Evolutionary conservation across 2,113 vertebrate genomes (phyloP), one percentile per base, ranked within the genome.

Genomic region (Pterocles gutturalis): DNA sequence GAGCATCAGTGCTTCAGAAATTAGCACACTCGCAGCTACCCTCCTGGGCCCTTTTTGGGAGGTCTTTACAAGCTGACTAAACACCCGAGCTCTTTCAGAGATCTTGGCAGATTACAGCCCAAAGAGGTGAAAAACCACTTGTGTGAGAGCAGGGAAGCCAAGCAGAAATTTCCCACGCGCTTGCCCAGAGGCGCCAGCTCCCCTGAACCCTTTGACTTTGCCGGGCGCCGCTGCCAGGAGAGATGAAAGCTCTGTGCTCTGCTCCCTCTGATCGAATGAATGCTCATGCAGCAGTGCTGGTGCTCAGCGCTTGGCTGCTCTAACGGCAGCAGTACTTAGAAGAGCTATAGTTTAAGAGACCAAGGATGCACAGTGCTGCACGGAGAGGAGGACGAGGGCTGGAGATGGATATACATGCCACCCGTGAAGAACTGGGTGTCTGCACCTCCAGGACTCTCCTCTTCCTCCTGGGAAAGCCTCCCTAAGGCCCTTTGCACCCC

Each of bases 101-200:
- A 76, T 28, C 49, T 43, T 0, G 0, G 22, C 33, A 86, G 54
- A 77, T 66, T 36, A 57, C 3, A 26, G 28, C 61, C 17, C 12
- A 5, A 62, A 67, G 29, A 85, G 11, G 9, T 46, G 17, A 67
- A 58, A 76, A 85, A 29, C 9, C 4, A 26, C 4, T 10, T 11
- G 24, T 2, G 0, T 45, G 65, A 31, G 19, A 83, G 48, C 48
- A 36, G 25, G 58, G 26, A 34, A 64, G 48, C 45, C 2, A 8
- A 57, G 72, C 9, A 4, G 41, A 85, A 85, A 11, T n/a, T 62
- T 84, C 66, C 54, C 62, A 58, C 7, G 0, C 1, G 1, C 54
- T 60, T 0, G 0, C 6, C 16, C 5, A 13, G 22, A 66, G 34
- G 22, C 1, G 0, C 29, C 0, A 1, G 61, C 54, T 87, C 26